Evolutionary conservation across 2,113 vertebrate species (phyloP).

Genomic region (Muntiacus reevesi): DNA sequence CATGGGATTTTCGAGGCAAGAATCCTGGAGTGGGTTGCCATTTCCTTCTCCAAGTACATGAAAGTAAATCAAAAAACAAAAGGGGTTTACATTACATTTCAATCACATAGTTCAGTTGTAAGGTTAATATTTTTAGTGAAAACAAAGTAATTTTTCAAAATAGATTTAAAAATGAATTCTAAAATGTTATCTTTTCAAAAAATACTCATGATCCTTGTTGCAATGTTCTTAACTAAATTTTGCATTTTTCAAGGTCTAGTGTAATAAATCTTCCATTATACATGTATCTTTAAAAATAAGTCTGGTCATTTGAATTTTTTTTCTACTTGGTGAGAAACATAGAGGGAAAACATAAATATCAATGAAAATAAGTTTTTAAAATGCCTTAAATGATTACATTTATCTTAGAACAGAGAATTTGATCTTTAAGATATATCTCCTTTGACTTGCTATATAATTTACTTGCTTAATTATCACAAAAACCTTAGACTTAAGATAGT

Average conservation of each 20-base stretch:
- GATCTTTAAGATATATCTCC: not conserved
- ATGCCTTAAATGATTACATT: not conserved
- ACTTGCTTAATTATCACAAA: not conserved
- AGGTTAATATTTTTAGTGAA: not conserved
- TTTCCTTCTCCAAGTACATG: not conserved
- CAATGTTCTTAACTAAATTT: not conserved
- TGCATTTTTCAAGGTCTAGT: not conserved
- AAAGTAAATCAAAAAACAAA: slow-evolving; percentile 34
- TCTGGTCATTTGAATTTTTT: not conserved
- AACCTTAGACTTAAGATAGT: not conserved
- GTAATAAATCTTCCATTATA: not conserved
- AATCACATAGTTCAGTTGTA: not conserved
- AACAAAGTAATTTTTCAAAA: slow-evolving; percentile 29
- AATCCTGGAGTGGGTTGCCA: not conserved
- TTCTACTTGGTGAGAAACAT: not conserved
- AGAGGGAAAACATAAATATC: not conserved
- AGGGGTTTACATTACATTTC: not conserved
- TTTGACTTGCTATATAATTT: slow-evolving; percentile 6
- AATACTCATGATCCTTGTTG: not conserved
- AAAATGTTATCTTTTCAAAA: slow-evolving; percentile 17
- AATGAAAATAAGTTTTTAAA: not conserved
- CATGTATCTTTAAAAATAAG: not conserved
- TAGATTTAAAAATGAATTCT: not conserved
- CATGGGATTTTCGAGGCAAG: not conserved
- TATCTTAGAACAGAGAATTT: not conserved